These are phyloP conservation scores for Mycteria americana DNA, from an alignment of 2,797 vertebrate species.

Conservation along the genomic window DNA sequence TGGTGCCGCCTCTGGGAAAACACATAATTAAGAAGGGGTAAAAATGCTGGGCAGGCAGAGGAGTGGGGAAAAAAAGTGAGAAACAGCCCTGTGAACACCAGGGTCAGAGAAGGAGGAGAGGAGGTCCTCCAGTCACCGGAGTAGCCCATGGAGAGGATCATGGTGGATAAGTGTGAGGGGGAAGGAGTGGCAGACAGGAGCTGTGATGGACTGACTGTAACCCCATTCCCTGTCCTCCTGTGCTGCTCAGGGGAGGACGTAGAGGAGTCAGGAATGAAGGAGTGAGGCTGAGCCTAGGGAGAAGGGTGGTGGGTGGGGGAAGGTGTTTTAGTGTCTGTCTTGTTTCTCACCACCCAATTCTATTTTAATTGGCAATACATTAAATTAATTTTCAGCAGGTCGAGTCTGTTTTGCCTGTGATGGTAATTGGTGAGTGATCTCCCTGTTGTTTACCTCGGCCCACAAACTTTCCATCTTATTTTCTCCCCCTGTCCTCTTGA, in stretches of 20 bases:
- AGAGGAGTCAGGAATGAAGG: not conserved
- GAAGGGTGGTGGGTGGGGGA: not conserved
- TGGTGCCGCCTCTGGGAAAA: not conserved
- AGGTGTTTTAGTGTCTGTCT: not conserved
- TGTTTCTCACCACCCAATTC: not conserved
- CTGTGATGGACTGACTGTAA: not conserved
- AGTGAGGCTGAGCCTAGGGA: not conserved
- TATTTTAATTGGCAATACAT: not conserved
- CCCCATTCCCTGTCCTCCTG: not conserved
- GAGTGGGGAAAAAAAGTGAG: not conserved
- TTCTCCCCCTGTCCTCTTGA: not conserved
- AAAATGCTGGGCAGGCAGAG: not conserved
- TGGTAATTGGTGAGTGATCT: not conserved
- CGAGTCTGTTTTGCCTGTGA: not conserved
- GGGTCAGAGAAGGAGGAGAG: not conserved
- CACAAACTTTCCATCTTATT: not conserved
- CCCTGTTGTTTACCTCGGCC: not conserved
- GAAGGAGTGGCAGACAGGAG: not conserved
- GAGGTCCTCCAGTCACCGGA: not conserved
- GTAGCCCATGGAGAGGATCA: not conserved
- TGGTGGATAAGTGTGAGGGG: not conserved
- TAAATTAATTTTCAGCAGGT: not conserved
- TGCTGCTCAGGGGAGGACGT: not conserved
- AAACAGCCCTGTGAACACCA: not conserved
- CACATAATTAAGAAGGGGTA: not conserved